phyloP scores from a whole-genome alignment of 2,113 vertebrate species.

The Solenodon paradoxus region DNA sequence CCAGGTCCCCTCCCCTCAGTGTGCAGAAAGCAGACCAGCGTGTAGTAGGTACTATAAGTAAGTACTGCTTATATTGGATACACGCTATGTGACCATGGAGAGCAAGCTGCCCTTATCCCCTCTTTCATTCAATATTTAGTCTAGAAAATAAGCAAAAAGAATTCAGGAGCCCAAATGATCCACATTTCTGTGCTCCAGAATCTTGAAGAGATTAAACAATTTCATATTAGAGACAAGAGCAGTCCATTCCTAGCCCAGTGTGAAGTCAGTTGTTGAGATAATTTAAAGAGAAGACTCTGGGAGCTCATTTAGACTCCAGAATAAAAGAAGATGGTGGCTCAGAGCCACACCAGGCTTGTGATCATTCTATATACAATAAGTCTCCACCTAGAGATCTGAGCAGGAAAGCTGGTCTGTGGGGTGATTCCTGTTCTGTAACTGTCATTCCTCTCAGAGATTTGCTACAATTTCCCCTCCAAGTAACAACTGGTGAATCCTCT shows the following conservation, averaged over 20 bases:
- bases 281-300: background rate
- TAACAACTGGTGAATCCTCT: background rate
- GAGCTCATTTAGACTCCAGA: background rate
- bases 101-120: background rate
- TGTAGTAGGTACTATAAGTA: no score
- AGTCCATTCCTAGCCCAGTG: background rate
- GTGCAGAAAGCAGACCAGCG: background rate
- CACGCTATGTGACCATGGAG: background rate
- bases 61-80: rapidly evolving
- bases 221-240: background rate
- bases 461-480: background rate
- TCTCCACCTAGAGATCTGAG: background rate
- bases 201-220: background rate
- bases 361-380: background rate
- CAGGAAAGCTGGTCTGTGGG: background rate
- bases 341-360: no score
- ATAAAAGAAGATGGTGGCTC: background rate
- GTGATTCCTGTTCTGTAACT: background rate
- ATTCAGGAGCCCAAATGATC: background rate
- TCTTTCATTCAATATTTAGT: background rate
- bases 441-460: background rate
- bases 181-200: background rate
- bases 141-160: background rate
- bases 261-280: background rate
- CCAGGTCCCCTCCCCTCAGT: background rate